These are phyloP conservation scores for Apamea anceps DNA, from an alignment of 2,888 invertebrate genomes.

Conservation along the genomic window DNA sequence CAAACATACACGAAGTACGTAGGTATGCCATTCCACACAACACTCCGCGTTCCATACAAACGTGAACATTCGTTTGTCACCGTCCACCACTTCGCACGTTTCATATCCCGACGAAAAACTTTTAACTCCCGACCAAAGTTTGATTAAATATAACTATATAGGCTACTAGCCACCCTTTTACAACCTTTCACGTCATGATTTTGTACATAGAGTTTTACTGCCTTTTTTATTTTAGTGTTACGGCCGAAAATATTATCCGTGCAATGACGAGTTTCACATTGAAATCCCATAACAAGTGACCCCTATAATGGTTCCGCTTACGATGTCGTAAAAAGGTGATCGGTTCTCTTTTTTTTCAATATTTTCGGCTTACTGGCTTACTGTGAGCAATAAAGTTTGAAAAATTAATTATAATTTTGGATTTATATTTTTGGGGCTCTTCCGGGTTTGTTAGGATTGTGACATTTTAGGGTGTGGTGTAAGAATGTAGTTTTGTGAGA, in stretches of 20 bases:
- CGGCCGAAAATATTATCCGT: constrained; percentile 81
- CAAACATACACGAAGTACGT: constrained; percentile 7
- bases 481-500: background rate
- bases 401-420: constrained; percentile 75
- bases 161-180: constrained; percentile 32
- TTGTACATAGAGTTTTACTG: constrained; percentile 76
- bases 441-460: constrained; percentile 36
- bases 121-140: constrained; percentile 67
- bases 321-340: constrained; percentile 83
- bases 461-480: constrained; percentile 31
- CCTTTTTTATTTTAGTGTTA: constrained; percentile 87
- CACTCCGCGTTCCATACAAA: constrained; percentile 43
- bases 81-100: constrained; percentile 35
- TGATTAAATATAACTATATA: constrained; percentile 68
- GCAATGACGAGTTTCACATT: constrained; percentile 72
- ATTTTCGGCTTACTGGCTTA: constrained; percentile 68
- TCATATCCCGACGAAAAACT: constrained; percentile 63
- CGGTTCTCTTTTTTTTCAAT: constrained; percentile 75
- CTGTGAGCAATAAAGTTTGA: constrained; percentile 66
- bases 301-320: constrained; percentile 80
- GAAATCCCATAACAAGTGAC: constrained; percentile 81
- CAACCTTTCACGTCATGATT: constrained; percentile 70
- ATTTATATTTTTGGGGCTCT: constrained; percentile 64
- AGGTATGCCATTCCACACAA: constrained; percentile 37
- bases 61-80: constrained; percentile 56